Conservation (phyloP, 2,113 vertebrate genomes). For the Ginglymostoma cirratum region DNA sequence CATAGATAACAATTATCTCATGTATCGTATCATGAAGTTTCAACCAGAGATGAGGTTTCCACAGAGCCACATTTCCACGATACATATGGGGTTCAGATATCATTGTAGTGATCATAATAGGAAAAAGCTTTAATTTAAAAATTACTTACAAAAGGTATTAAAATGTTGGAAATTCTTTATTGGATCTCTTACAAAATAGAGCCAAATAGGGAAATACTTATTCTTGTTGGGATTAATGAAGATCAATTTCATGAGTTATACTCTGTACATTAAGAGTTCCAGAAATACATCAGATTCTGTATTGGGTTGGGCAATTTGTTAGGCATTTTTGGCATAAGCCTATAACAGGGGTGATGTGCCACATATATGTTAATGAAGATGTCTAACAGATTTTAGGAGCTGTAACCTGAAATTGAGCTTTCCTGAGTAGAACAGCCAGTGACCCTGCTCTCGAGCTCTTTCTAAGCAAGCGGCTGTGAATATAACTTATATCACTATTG, state of each 20-base stretch:
- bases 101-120: not conserved
- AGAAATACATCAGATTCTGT: not conserved
- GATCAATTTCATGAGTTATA: not conserved
- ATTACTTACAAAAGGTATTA: not conserved
- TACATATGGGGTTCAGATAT: not conserved
- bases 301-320: not conserved
- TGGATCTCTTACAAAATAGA: not conserved
- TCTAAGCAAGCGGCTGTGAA: not conserved
- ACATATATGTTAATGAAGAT: not conserved
- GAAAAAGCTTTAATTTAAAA: not conserved
- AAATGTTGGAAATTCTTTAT: not conserved
- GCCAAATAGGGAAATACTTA: not conserved
- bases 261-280: not conserved
- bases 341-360: not conserved
- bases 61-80: not conserved
- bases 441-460: no score
- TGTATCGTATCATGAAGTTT: not conserved
- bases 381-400: not conserved
- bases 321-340: not conserved
- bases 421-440: not conserved
- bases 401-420: not conserved
- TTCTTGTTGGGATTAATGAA: not conserved
- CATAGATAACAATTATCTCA: not conserved
- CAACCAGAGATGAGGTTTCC: not conserved
- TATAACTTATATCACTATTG: not conserved